A percentile compares a stretch with the other conserved stretches of the same genome.
phyloP scores from a whole-genome alignment of 1,140 invertebrate species.

The Pogonomyrmex californicus region DNA sequence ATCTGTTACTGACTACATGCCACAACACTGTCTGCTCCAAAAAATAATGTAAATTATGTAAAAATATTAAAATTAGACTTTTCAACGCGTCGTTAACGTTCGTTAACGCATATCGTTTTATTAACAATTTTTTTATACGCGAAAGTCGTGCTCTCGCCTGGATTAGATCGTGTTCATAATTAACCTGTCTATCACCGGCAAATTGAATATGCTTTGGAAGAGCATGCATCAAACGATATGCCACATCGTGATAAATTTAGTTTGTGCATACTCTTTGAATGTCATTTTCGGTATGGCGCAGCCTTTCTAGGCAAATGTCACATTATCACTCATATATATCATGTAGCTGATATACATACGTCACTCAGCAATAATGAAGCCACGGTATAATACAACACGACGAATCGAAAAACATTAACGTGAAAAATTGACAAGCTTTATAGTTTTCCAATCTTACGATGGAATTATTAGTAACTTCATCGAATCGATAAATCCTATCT shows the following conservation, averaged over 20 bases:
- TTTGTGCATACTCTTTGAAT: constrained; percentile 25
- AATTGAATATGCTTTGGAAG: constrained; percentile 24
- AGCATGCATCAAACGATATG: background rate
- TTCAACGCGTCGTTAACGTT: background rate
- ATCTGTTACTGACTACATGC: background rate
- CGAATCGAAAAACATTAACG: background rate
- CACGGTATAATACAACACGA: background rate
- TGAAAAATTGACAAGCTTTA: constrained; percentile 1
- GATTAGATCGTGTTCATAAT: background rate
- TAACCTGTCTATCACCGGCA: background rate
- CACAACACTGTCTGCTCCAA: background rate
- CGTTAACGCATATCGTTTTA: background rate
- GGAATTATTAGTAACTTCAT: background rate
- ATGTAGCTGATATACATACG: background rate
- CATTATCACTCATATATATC: constrained; percentile 1
- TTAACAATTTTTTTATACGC: background rate
- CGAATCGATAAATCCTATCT: constrained; percentile 1
- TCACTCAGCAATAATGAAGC: background rate
- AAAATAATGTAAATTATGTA: background rate
- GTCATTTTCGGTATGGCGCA: background rate
- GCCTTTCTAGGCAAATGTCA: constrained; percentile 18
- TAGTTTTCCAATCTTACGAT: background rate
- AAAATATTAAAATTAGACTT: background rate
- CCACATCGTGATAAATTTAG: constrained; percentile 23
- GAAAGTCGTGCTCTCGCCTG: background rate